Conservation (phyloP, 1,140 invertebrate genomes). For the Samia ricini region DNA sequence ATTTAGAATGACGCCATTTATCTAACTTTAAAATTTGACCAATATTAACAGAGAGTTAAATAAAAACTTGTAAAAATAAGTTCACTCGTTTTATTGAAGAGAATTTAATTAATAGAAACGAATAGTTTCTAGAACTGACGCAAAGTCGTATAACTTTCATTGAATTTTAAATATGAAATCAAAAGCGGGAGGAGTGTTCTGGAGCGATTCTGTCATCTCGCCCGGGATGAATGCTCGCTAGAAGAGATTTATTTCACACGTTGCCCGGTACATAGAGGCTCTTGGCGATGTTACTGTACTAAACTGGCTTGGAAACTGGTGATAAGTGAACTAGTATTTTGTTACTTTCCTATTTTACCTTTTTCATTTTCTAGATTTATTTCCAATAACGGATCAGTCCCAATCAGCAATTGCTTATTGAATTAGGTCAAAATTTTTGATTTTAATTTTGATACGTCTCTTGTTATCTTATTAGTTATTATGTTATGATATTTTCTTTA, state of each 20-base stretch:
- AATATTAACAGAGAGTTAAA: too few species aligned
- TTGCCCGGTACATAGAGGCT: neutral
- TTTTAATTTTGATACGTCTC: neutral
- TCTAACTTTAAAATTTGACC: too few species aligned
- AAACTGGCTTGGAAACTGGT: neutral
- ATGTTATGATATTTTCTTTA: too few species aligned
- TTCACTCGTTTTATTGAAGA: too few species aligned
- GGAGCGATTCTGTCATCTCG: slow-evolving; percentile 31
- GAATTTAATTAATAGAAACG: neutral
- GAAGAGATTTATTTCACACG: slow-evolving; percentile 37
- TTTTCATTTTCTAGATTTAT: neutral
- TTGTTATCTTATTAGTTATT: too few species aligned
- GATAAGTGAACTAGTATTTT: slow-evolving; percentile 3
- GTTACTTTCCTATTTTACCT: neutral
- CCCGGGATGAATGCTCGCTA: slow-evolving; percentile 26
- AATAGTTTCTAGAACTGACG: neutral
- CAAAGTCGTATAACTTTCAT: neutral
- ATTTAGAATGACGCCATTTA: too few species aligned
- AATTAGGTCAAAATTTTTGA: neutral
- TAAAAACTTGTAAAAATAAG: too few species aligned
- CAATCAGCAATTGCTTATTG: neutral
- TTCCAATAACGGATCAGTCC: neutral
- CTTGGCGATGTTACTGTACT: neutral
- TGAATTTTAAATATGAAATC: slow-evolving; percentile 21
- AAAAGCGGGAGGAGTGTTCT: slow-evolving; percentile 21